These are phyloP conservation scores for Drosophila nasuta DNA, from an alignment of 1,140 invertebrate species.

Conservation along the genomic window DNA sequence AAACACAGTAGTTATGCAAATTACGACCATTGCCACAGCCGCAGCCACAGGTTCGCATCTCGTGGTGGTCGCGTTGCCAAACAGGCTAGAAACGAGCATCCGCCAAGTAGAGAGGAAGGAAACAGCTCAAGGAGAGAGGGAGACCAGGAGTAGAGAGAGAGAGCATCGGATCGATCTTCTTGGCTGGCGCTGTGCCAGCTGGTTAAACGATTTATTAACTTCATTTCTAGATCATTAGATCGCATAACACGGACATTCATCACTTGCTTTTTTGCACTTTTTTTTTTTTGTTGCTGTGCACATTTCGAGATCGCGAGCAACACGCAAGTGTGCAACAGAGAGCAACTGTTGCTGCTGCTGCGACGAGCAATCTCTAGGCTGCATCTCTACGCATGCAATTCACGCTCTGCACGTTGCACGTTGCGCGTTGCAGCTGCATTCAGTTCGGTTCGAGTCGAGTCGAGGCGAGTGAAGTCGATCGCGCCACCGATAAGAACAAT, in stretches of 20 bases:
- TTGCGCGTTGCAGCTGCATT: constrained; percentile 32
- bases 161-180: constrained; percentile 4
- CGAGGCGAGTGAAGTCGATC: constrained; percentile 39
- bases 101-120: constrained; percentile 7
- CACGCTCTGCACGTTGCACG: constrained; percentile 26
- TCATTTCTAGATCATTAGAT: constrained; percentile 84
- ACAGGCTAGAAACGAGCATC: constrained; percentile 43
- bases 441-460: neutral
- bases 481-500: constrained; percentile 70
- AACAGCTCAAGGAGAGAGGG: neutral
- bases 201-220: constrained; percentile 84
- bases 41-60: neutral
- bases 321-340: constrained; percentile 59
- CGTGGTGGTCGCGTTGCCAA: constrained; percentile 62
- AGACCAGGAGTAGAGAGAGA: neutral
- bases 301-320: constrained; percentile 43
- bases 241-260: constrained; percentile 84
- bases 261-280: constrained; percentile 64
- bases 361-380: constrained; percentile 60
- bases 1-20: constrained; percentile 79
- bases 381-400: constrained; percentile 76
- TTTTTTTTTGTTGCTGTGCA: constrained; percentile 1
- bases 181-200: constrained; percentile 58
- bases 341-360: neutral
- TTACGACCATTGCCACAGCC: constrained; percentile 52